phyloP scores from a whole-genome alignment of 2,888 invertebrate species.

The Acanthosepion esculentum region DNA sequence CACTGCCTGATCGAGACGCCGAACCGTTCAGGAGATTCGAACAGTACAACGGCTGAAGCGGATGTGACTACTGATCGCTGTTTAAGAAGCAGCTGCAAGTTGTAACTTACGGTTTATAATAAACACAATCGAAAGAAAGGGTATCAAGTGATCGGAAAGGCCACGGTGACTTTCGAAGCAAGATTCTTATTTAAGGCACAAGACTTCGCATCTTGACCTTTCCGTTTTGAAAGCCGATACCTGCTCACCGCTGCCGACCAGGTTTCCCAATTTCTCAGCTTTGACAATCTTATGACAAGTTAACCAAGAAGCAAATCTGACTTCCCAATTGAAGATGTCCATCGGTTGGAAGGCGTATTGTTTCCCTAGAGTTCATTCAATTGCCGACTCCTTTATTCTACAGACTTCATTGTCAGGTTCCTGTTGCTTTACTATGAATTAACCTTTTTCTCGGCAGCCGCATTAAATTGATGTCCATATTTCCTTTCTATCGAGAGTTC shows the following conservation, averaged over 20 bases:
- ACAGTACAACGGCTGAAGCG: too few relatives aligned
- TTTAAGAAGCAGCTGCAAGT: too few relatives aligned
- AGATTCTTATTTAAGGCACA: background rate
- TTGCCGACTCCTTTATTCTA: background rate
- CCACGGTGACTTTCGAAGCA: background rate
- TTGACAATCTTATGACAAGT: background rate
- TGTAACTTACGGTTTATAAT: too few relatives aligned
- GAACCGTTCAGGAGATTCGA: too few relatives aligned
- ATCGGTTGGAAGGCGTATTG: background rate
- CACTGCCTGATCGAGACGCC: too few relatives aligned
- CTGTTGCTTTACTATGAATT: conserved; percentile 15
- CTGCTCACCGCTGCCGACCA: too few relatives aligned
- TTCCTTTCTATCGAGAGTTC: conserved; percentile 21
- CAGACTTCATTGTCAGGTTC: background rate
- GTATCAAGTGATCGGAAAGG: background rate
- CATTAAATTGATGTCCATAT: background rate
- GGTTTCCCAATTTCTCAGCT: background rate
- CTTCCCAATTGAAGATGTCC: background rate
- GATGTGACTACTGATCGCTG: too few relatives aligned
- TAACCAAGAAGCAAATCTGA: background rate
- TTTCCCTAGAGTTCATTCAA: background rate
- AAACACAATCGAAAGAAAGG: background rate
- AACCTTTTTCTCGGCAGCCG: background rate
- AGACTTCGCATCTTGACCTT: background rate
- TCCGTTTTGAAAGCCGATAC: background rate